Conservation (phyloP, 2,797 vertebrate species). For the Danio jaintianensis region DNA sequence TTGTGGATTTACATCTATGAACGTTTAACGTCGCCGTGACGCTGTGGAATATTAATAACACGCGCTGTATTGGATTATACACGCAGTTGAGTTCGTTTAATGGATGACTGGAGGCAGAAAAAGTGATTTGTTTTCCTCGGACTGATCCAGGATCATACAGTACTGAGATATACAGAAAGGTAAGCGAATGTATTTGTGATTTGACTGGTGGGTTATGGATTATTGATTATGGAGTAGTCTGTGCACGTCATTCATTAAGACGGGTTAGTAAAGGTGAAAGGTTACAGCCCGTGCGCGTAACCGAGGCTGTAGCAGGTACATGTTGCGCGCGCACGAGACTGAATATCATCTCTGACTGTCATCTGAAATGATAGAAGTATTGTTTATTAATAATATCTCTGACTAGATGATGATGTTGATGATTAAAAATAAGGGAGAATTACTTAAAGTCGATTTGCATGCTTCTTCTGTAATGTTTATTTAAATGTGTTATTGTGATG, state of each 20-base stretch:
- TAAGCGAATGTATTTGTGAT: not conserved
- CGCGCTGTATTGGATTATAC: slow-evolving; percentile 28
- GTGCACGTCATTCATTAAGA: slow-evolving; percentile 31
- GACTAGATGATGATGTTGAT: too few species aligned
- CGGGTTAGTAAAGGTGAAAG: slow-evolving; percentile 44
- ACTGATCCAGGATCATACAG: slow-evolving; percentile 23
- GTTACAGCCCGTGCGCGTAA: slow-evolving; percentile 17
- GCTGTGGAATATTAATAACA: not conserved
- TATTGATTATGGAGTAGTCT: slow-evolving; percentile 16
- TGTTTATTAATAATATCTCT: not conserved
- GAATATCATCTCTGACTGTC: not conserved
- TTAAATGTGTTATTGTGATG: too few species aligned
- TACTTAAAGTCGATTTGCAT: too few species aligned
- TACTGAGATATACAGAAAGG: not conserved
- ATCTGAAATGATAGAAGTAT: not conserved
- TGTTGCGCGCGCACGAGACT: slow-evolving; percentile 6
- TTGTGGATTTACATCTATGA: slow-evolving; percentile 10
- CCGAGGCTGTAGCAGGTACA: not conserved
- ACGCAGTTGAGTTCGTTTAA: slow-evolving; percentile 13
- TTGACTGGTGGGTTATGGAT: not conserved
- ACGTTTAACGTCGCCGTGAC: not conserved
- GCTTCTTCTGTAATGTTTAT: too few species aligned
- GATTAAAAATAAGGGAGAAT: too few species aligned
- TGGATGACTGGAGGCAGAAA: slow-evolving; percentile 47
- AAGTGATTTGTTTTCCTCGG: slow-evolving; percentile 31